Conservation (phyloP, 2,797 vertebrate species). For the Galago senegalensis region DNA sequence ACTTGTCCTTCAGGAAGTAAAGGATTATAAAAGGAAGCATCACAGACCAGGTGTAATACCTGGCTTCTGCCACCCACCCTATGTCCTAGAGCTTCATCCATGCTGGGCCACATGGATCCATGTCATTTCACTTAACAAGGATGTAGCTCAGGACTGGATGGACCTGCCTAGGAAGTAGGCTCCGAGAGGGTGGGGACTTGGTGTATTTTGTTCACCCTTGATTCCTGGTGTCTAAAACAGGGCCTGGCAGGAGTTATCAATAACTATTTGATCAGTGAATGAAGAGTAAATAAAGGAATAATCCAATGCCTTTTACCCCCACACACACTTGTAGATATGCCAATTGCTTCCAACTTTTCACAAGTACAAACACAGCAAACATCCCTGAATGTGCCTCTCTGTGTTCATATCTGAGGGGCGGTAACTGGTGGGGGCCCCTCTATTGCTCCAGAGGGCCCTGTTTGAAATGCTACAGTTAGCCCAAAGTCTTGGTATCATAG, state of each 20-base stretch:
- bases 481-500: not conserved
- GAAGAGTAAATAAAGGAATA: not conserved
- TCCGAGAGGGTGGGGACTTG: not conserved
- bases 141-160: not conserved
- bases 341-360: not conserved
- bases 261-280: not conserved
- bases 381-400: not conserved
- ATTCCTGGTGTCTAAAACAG: not conserved
- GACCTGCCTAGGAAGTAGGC: not conserved
- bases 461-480: not conserved
- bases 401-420: not conserved
- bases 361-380: not conserved
- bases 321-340: too few species aligned
- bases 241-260: not conserved
- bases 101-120: accelerated
- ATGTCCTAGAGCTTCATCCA: not conserved
- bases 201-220: not conserved
- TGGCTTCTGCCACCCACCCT: not conserved
- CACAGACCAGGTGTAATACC: not conserved
- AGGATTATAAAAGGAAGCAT: not conserved
- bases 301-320: not conserved
- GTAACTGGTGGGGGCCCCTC: not conserved
- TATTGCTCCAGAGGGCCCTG: not conserved
- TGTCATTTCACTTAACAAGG: not conserved
- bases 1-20: too few species aligned